phyloP scores from a whole-genome alignment of 1,140 invertebrate genomes.

The Lepidurus couesii region DNA sequence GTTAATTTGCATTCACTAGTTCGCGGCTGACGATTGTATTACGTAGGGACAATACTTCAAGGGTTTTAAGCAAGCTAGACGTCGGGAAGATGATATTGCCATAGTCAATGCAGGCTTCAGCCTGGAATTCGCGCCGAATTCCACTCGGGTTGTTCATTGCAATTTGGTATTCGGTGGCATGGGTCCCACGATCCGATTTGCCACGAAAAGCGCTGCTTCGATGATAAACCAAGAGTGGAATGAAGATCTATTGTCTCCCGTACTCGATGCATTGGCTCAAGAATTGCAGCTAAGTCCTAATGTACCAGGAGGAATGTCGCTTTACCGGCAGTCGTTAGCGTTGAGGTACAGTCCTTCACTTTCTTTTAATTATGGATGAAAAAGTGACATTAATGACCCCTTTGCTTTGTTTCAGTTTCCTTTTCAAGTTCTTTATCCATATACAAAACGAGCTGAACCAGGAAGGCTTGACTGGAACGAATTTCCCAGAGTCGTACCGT shows the following conservation, averaged over 20 bases:
- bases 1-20: conserved; percentile 39
- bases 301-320: conserved; percentile 85
- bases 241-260: conserved; percentile 44
- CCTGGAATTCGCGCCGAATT: conserved; percentile 50
- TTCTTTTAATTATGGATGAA: too few species aligned
- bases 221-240: conserved; percentile 55
- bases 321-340: conserved; percentile 67
- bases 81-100: conserved; percentile 91
- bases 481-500: too few species aligned
- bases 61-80: conserved; percentile 85
- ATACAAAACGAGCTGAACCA: conserved; percentile 47
- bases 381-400: too few species aligned
- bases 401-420: conserved; percentile 60
- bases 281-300: conserved; percentile 69
- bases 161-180: conserved; percentile 79
- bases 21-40: conserved; percentile 25
- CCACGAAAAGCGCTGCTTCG: conserved; percentile 58
- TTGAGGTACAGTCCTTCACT: too few species aligned
- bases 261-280: conserved; percentile 62
- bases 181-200: conserved; percentile 77
- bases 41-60: conserved; percentile 66
- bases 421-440: conserved; percentile 80
- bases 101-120: conserved; percentile 75
- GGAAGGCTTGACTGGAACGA: background rate
- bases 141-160: conserved; percentile 54